Evolutionary conservation across 2,113 vertebrate genomes (phyloP).

Genomic region (Scopus umbretta): DNA sequence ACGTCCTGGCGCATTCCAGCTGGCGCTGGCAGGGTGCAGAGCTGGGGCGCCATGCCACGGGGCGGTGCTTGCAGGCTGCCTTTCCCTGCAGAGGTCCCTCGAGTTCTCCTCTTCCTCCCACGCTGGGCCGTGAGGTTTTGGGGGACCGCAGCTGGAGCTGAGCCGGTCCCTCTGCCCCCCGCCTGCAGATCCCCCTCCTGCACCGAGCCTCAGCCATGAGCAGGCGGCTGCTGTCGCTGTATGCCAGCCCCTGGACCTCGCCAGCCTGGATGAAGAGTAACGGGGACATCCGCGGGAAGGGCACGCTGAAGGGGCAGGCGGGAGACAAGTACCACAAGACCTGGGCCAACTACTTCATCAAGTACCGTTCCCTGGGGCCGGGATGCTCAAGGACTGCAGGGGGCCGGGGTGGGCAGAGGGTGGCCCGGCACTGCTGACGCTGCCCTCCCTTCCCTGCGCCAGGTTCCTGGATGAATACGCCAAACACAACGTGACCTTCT

Average conservation of each 20-base stretch:
- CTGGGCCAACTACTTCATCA: conserved; percentile 94
- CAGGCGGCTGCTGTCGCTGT: conserved; percentile 71
- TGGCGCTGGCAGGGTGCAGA: background rate
- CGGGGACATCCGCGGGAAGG: conserved; percentile 80
- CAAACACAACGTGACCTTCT: conserved; percentile 84
- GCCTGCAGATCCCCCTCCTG: conserved; percentile 86
- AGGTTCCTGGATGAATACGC: conserved; percentile 92
- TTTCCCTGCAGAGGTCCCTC: accelerated
- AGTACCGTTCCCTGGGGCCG: background rate
- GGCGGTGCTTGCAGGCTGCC: background rate
- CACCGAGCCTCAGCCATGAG: conserved; percentile 75
- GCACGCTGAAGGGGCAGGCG: conserved; percentile 82
- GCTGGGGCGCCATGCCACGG: background rate
- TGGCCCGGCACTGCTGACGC: accelerated
- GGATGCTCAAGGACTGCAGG: accelerated
- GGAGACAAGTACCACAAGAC: conserved; percentile 85
- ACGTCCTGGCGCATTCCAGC: background rate
- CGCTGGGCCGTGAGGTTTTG: accelerated
- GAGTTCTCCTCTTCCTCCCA: background rate
- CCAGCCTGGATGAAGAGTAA: conserved; percentile 91
- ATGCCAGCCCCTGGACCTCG: conserved; percentile 89
- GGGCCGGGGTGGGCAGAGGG: background rate
- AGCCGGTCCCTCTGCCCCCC: background rate
- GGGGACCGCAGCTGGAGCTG: background rate
- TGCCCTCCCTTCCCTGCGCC: background rate